Conservation (phyloP, 1,140 invertebrate species). For the Temnothorax longispinosus region DNA sequence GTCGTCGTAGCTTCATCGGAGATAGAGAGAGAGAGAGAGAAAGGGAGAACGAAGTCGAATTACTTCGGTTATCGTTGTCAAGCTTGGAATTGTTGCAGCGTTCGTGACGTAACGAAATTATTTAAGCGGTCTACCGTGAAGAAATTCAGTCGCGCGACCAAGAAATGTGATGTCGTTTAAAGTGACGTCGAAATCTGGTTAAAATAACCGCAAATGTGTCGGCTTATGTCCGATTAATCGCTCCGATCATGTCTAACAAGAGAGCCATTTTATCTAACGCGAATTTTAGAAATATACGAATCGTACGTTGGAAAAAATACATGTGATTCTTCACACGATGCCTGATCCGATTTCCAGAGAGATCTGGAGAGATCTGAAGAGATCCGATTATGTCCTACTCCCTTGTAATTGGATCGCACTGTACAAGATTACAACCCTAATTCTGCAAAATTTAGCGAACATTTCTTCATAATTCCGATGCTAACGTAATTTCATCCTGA, state of each 20-base stretch:
- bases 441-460: slow-evolving; percentile 25
- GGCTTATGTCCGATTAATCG: neutral
- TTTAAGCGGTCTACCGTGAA: slow-evolving; percentile 52
- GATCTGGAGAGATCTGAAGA: too few species aligned
- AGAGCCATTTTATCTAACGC: neutral
- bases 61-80: slow-evolving; percentile 59
- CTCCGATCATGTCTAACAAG: neutral
- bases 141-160: slow-evolving; percentile 29
- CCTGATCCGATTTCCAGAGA: neutral
- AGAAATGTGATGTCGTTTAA: slow-evolving; percentile 31
- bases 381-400: neutral
- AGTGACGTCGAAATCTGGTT: neutral
- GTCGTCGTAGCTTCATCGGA: slow-evolving; percentile 21
- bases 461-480: neutral
- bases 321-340: neutral
- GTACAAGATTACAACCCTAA: neutral
- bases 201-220: neutral
- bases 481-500: slow-evolving; percentile 37
- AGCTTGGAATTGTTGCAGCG: slow-evolving; percentile 42
- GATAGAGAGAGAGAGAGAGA: neutral
- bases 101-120: slow-evolving; percentile 43
- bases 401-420: neutral
- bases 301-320: neutral
- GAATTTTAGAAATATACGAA: too few species aligned
- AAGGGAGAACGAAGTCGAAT: slow-evolving; percentile 9